Conservation (phyloP, 2,797 vertebrate genomes). For the Galagoides demidoff region DNA sequence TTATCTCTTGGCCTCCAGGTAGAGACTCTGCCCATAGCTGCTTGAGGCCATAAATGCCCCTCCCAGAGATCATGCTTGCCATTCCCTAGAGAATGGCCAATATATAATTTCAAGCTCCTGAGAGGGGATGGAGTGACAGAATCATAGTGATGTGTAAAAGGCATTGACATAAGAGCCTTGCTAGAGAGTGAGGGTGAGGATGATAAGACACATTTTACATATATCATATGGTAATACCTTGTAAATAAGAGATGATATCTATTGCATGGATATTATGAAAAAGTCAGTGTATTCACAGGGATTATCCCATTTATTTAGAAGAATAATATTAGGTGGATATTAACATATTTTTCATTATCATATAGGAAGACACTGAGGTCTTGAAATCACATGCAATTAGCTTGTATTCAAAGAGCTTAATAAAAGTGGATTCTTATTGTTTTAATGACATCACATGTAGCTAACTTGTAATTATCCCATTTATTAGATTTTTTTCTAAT, state of each 20-base stretch:
- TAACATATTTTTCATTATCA: neutral
- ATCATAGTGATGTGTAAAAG: neutral
- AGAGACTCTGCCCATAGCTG: neutral
- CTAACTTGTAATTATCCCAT: neutral
- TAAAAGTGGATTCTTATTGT: neutral
- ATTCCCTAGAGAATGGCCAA: neutral
- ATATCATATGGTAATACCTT: neutral
- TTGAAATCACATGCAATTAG: neutral
- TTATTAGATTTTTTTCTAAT: neutral
- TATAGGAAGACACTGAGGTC: neutral
- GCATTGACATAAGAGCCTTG: neutral
- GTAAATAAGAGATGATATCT: neutral
- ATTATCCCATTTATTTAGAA: neutral
- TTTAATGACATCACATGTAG: constrained; percentile 14
- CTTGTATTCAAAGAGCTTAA: neutral
- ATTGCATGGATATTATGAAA: neutral
- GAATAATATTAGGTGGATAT: neutral
- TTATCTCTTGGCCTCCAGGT: neutral
- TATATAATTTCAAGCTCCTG: neutral
- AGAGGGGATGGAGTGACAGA: neutral
- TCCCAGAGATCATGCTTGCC: neutral
- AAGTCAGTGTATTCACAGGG: neutral
- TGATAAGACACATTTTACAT: neutral
- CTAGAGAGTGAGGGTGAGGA: neutral
- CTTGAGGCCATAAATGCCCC: neutral